Percentiles rank a stretch among this genome's conserved stretches.
Evolutionary conservation across 1,140 invertebrate species (phyloP).

Genomic region (Drosophila navojoa): DNA sequence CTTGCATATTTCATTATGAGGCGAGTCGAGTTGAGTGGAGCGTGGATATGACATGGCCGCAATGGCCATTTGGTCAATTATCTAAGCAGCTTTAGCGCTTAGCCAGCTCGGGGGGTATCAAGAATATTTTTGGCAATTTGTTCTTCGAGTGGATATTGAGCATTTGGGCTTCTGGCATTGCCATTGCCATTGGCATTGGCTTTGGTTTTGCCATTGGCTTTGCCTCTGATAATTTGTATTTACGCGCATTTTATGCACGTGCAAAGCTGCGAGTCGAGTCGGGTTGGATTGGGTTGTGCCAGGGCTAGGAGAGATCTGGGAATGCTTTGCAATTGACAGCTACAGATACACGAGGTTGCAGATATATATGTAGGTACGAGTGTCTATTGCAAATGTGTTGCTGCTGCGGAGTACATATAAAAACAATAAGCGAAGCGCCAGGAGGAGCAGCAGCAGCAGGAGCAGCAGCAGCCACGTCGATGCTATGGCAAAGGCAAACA

Average conservation of each 20-base stretch:
- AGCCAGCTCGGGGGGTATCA: slow-evolving; percentile 8
- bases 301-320: background rate
- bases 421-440: slow-evolving; percentile 72
- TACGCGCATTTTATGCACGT: slow-evolving; percentile 40
- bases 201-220: slow-evolving; percentile 7
- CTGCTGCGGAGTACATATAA: slow-evolving; percentile 66
- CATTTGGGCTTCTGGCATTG: too few species aligned
- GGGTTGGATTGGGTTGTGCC: slow-evolving; percentile 10
- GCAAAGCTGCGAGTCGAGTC: slow-evolving; percentile 7
- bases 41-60: background rate
- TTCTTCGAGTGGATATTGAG: slow-evolving; percentile 11
- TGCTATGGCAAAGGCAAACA: slow-evolving; percentile 41
- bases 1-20: too few species aligned
- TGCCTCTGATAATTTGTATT: slow-evolving; percentile 42
- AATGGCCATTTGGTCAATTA: background rate
- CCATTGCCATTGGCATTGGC: background rate
- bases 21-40: too few species aligned
- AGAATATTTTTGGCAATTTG: slow-evolving; percentile 26
- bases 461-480: background rate
- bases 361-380: background rate
- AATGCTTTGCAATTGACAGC: slow-evolving; percentile 50
- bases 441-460: slow-evolving; percentile 17
- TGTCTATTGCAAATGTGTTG: slow-evolving; percentile 28
- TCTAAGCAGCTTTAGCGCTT: slow-evolving; percentile 9
- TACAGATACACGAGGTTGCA: slow-evolving; percentile 49